Base-by-base conservation (phyloP, 2,888 invertebrate genomes). In the Alentia gelatinosa region DNA sequence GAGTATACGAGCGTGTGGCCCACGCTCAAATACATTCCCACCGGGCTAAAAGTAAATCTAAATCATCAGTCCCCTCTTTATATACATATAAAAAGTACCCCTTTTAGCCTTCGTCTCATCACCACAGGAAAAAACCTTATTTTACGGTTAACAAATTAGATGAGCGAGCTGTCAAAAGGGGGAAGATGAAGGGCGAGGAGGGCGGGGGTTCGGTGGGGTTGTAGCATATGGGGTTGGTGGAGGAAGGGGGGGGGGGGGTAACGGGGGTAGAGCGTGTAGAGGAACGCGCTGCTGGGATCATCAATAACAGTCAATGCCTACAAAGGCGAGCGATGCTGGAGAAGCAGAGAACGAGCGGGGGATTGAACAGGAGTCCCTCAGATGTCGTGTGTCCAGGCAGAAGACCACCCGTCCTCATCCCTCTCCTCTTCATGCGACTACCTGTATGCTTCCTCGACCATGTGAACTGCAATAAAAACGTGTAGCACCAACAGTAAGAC, bases 261-360 rank as follows among this genome's bases (percentile, higher is more conserved):
- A 47, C 19, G 19, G 47, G 47, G 47, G 9, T 47, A 19, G 7
- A 47, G 47, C 9, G n/a, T n/a, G n/a, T 7, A 47, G 56, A n/a
- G 56, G 9, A 3, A 56, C 56, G 56, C n/a, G 56, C 56, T n/a
- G 19, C 5, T 19, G 9, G 23, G 5, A n/a, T 19, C 68, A 30
- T 30, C 68, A 68, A 68, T 68, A 68, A 26, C 68, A 30, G 68
- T 68, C 68, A 68, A 68, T 68, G 68, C n/a, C 68, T 30, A 68
- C 68, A 68, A 68, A 68, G 68, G 68, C 68, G 12, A 9, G 30
- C 12, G 30, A 68, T 26, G n/a, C 68, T 12, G 26, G 26, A 68
- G 26, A 68, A 30, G 26, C 15, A 63, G 63, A 12, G 19, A 47
- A 47, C 56, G 56, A 56, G 56, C 68, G 33, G 68, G 30, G 5